Base-by-base conservation (phyloP, 2,797 vertebrate genomes). In the Scomberomorus guttatus region DNA sequence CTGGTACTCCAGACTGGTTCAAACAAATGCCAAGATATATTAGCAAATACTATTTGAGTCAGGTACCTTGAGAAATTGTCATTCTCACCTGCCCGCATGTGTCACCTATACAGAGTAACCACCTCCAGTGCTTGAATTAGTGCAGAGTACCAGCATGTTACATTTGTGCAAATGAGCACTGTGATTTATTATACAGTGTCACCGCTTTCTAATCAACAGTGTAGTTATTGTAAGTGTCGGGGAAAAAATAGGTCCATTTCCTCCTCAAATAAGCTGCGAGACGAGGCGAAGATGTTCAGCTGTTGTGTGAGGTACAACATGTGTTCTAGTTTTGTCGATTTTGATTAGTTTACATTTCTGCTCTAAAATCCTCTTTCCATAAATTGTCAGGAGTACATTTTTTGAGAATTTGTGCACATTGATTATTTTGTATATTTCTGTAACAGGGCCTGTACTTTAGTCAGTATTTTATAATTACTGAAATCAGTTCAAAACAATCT, bases 1-100 rank as follows among this genome's bases (percentile, higher is more conserved):
- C 72, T 70, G 87, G n/a, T 76, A 0, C 62, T 58, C 37, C 71
- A 80, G 67, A 34, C 22, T 62, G 77, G 18, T 63, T 77, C 17
- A 8, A 46, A 61, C 62, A 42, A 46, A 60, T 18, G 69, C 69
- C 69, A 76, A n/a, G 24, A 84, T 22, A 65, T 50, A 50, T 51
- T 29, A 55, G 13, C 14, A 77, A 73, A 73, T 66, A 50, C 50
- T 46, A 29, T 68, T 60, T 79, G 65, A 66, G 66, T 79, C 64
- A 54, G 39, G 44, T 56, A 58, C 44, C 46, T 46, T 44, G 50
- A 75, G 48, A 80, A 71, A 50, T 20, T 44, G 32, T 73, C 55
- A 39, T 62, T 71, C 54, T 72, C 65, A 56, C 70, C 64, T 68
- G 34, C 67, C 52, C 62, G 69, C 13, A 34, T 69, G 58, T 67